Evolutionary conservation across 2,797 vertebrate genomes (phyloP).

Genomic region (Phrynocephalus forsythii): DNA sequence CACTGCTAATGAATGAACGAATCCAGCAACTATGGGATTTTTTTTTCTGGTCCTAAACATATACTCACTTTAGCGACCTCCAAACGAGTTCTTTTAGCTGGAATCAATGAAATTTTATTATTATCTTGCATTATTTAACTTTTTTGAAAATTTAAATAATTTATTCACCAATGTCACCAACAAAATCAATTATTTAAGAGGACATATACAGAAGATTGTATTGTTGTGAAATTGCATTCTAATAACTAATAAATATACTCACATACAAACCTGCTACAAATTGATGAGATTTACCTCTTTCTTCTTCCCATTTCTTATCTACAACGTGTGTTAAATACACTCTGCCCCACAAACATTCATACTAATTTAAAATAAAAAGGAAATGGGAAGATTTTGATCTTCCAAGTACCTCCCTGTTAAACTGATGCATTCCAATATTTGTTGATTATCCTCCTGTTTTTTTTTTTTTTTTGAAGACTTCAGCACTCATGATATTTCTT

Average conservation of each 20-base stretch:
- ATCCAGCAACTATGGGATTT: background rate
- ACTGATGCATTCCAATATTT: background rate
- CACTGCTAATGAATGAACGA: background rate
- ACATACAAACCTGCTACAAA: background rate
- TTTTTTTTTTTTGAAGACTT: background rate
- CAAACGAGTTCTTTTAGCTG: no score
- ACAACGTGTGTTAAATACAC: background rate
- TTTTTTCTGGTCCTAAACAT: background rate
- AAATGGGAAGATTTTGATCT: background rate
- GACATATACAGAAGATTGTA: background rate
- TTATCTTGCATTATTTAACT: background rate
- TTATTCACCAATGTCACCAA: background rate
- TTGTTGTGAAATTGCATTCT: background rate
- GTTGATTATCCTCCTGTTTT: background rate
- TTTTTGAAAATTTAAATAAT: background rate
- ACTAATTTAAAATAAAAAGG: background rate
- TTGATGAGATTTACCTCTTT: background rate
- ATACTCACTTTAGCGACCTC: background rate
- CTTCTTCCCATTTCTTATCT: background rate
- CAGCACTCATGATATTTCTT: background rate
- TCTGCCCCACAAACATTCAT: background rate
- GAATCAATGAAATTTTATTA: background rate
- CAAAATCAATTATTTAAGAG: background rate
- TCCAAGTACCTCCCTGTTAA: background rate
- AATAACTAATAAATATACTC: background rate